Percentiles rank a stretch among this genome's conserved stretches.
phyloP scores from a whole-genome alignment of 2,888 invertebrate genomes.

The Plutella xylostella region DNA sequence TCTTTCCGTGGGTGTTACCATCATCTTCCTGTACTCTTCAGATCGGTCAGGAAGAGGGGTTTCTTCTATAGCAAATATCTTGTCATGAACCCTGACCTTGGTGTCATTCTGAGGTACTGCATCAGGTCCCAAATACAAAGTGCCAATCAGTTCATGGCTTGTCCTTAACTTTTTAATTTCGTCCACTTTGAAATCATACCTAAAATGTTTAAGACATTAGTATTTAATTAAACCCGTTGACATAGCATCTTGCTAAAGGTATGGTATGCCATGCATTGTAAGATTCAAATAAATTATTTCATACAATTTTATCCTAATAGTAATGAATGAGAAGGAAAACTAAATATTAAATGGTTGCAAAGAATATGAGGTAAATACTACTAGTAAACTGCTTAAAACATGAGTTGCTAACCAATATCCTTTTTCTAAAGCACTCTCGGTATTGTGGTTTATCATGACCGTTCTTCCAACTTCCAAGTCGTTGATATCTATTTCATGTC shows the following conservation, averaged over 20 bases:
- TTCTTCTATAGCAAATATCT: slow-evolving; percentile 75
- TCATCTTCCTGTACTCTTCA: slow-evolving; percentile 41
- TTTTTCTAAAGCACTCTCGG: slow-evolving; percentile 73
- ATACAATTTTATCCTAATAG: not conserved
- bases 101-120: slow-evolving; percentile 72
- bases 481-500: slow-evolving; percentile 55
- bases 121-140: slow-evolving; percentile 66
- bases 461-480: slow-evolving; percentile 70
- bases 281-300: too few species aligned
- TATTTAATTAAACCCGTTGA: too few species aligned
- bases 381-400: too few species aligned
- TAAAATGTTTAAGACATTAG: slow-evolving; percentile 25
- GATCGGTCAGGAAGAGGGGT: slow-evolving; percentile 53
- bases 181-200: slow-evolving; percentile 70
- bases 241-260: too few species aligned
- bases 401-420: slow-evolving; percentile 80
- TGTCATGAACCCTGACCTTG: slow-evolving; percentile 66
- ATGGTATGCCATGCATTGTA: too few species aligned
- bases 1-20: slow-evolving; percentile 38
- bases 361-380: too few species aligned
- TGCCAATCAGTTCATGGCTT: slow-evolving; percentile 63
- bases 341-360: not conserved
- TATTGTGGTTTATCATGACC: slow-evolving; percentile 82
- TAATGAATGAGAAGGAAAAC: not conserved
- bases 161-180: slow-evolving; percentile 49